Percentiles rank a stretch among this genome's conserved stretches.
These are phyloP conservation scores for Fringilla coelebs DNA, from an alignment of 2,797 vertebrate genomes.

Conservation along the genomic window DNA sequence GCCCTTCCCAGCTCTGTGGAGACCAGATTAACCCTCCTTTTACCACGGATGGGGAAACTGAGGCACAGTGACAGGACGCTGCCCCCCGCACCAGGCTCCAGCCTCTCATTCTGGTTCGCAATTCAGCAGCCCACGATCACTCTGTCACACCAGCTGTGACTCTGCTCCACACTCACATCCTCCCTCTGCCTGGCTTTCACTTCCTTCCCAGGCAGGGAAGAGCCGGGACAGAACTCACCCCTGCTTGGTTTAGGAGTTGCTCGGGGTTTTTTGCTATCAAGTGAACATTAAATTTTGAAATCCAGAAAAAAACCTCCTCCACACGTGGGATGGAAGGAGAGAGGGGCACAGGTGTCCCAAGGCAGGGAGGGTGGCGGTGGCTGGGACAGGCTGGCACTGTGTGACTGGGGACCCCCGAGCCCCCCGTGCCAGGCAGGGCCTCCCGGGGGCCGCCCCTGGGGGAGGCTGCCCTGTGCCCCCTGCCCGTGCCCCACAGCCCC, in stretches of 20 bases:
- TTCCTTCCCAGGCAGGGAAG: background rate
- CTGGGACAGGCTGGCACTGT: rapidly evolving
- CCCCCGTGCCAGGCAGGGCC: rapidly evolving
- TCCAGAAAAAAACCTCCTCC: background rate
- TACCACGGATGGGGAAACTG: background rate
- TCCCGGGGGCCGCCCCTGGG: rapidly evolving
- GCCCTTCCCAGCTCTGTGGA: background rate
- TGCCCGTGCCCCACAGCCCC: background rate
- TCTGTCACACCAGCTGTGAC: background rate
- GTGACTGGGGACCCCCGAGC: background rate
- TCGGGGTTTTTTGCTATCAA: background rate
- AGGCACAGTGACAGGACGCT: background rate
- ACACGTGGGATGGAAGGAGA: background rate
- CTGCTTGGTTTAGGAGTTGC: background rate
- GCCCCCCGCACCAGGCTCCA: background rate
- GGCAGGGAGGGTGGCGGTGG: background rate
- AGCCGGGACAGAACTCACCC: background rate
- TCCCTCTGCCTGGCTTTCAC: background rate
- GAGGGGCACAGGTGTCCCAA: background rate
- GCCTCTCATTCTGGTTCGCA: background rate
- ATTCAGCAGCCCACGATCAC: background rate
- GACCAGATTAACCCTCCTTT: background rate
- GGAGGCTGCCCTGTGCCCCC: background rate
- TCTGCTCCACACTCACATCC: background rate
- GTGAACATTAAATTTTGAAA: background rate